Evolutionary conservation across 2,888 invertebrate genomes (phyloP).

Genomic region (Vandiemenella viatica): DNA sequence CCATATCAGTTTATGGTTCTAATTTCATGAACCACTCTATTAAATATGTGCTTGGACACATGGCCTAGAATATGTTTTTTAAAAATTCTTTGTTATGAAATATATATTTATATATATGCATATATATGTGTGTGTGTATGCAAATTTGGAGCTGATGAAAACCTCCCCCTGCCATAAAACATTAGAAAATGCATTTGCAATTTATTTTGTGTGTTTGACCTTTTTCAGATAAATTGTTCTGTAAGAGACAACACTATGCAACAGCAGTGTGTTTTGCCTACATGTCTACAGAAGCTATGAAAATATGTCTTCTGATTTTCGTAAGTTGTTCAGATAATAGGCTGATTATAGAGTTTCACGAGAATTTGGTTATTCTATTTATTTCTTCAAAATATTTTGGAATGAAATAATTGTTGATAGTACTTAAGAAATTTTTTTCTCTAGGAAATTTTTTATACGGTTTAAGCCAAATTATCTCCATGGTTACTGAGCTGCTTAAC

Average conservation of each 20-base stretch:
- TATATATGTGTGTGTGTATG: no score
- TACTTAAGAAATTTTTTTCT: no score
- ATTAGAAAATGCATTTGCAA: not conserved
- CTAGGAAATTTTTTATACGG: no score
- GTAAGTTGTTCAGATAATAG: no score
- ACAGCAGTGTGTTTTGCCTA: conserved; percentile 7
- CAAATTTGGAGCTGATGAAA: conserved; percentile 11
- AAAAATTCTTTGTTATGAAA: conserved; percentile 1
- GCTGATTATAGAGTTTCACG: no score
- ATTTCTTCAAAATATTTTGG: no score
- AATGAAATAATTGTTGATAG: no score
- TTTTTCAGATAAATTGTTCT: not conserved
- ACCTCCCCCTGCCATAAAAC: conserved; percentile 8
- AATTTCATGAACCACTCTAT: not conserved
- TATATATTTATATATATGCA: no score
- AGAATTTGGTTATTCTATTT: no score
- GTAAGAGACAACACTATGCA: conserved; percentile 2
- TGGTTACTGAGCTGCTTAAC: no score
- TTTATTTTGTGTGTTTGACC: conserved; percentile 1
- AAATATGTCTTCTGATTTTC: not conserved
- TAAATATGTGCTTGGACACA: conserved; percentile 13
- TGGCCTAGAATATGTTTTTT: conserved; percentile 10
- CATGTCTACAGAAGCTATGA: conserved; percentile 10
- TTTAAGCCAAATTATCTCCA: no score
- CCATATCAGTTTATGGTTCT: conserved; percentile 7